A percentile compares a stretch with the other conserved stretches of the same genome.
Evolutionary conservation across 2,797 vertebrate genomes (phyloP).

Genomic region (Gobio occitaniae): DNA sequence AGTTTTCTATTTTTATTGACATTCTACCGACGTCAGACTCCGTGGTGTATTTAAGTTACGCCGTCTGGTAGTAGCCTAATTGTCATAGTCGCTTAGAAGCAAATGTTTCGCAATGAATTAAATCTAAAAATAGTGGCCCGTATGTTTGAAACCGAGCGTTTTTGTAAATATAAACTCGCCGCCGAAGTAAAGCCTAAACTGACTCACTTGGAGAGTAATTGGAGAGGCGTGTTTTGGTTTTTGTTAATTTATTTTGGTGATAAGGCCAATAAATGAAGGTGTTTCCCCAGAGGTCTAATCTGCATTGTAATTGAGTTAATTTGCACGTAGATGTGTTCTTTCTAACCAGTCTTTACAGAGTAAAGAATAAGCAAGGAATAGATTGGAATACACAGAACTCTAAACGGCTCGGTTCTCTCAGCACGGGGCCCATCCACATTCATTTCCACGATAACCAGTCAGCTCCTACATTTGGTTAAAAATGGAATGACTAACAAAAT

Average conservation of each 20-base stretch:
- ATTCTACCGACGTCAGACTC: background rate
- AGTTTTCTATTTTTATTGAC: background rate
- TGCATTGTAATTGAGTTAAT: slow-evolving; percentile 82
- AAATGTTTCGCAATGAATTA: background rate
- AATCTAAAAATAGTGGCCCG: too few species aligned
- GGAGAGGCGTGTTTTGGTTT: slow-evolving; percentile 78
- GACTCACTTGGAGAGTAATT: slow-evolving; percentile 75
- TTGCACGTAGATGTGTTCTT: slow-evolving; percentile 75
- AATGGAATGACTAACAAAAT: slow-evolving; percentile 10
- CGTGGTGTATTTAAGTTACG: background rate
- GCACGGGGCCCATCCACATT: slow-evolving; percentile 52
- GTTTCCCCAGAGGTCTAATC: slow-evolving; percentile 79
- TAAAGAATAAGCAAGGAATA: slow-evolving; percentile 52
- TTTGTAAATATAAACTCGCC: slow-evolving; percentile 62
- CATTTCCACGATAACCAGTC: slow-evolving; percentile 23
- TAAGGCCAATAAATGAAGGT: slow-evolving; percentile 74
- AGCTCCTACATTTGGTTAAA: slow-evolving; percentile 33
- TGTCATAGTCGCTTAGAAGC: background rate
- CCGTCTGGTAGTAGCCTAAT: background rate
- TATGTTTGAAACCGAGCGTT: slow-evolving; percentile 33
- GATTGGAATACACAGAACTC: slow-evolving; percentile 66
- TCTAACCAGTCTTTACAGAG: slow-evolving; percentile 64
- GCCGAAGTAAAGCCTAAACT: slow-evolving; percentile 51
- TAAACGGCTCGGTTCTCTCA: slow-evolving; percentile 55
- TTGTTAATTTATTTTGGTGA: slow-evolving; percentile 79